phyloP scores from a whole-genome alignment of 2,113 vertebrate species.

The Ailuropoda melanoleuca region DNA sequence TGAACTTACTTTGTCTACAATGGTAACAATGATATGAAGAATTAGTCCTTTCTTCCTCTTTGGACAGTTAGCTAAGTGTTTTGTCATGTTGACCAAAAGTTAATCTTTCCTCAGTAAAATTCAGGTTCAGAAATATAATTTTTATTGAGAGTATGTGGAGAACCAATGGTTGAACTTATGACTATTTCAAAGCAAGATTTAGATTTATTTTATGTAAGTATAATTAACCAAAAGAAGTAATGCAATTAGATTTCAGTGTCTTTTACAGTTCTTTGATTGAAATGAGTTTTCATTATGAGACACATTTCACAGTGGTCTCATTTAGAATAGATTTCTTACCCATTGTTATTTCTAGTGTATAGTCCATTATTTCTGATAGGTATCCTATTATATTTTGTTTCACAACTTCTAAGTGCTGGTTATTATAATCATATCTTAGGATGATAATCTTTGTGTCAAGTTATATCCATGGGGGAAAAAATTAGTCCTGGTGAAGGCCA shows the following conservation, averaged over 20 bases:
- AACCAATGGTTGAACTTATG: neutral
- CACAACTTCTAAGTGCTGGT: neutral
- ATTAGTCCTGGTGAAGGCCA: neutral
- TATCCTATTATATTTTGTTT: slow-evolving; percentile 32
- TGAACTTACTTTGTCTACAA: neutral
- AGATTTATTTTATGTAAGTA: slow-evolving; percentile 16
- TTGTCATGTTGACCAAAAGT: neutral
- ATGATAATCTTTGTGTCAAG: neutral
- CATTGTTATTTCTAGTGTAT: slow-evolving; percentile 14
- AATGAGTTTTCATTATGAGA: slow-evolving; percentile 33
- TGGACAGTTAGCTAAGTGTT: neutral
- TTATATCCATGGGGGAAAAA: neutral
- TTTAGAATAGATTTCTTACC: slow-evolving; percentile 35
- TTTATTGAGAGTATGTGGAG: neutral
- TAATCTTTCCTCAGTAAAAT: neutral
- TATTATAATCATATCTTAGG: slow-evolving; percentile 21
- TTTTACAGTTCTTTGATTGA: slow-evolving; percentile 17
- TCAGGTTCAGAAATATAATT: neutral
- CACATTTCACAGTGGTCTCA: slow-evolving; percentile 14
- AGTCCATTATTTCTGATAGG: slow-evolving; percentile 26
- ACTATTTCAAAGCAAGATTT: slow-evolving; percentile 42
- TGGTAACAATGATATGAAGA: neutral
- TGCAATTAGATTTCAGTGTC: neutral
- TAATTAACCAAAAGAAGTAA: neutral
- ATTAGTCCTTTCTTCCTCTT: neutral